phyloP scores from a whole-genome alignment of 2,113 vertebrate species.

The Scortum barcoo region DNA sequence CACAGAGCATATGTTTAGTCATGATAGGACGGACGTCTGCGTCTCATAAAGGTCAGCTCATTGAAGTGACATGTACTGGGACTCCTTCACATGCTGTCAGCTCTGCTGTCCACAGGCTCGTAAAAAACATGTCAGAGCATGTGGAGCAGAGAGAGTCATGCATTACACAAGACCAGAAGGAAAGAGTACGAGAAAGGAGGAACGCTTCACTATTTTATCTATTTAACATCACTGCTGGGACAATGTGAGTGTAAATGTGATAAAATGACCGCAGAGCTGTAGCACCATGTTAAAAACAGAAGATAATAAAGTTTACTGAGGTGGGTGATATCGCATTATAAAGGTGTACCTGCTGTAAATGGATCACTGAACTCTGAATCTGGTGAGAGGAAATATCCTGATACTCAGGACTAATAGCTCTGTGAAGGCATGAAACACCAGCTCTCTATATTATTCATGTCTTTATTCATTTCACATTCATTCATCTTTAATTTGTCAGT shows the following conservation, averaged over 20 bases:
- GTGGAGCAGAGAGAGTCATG: neutral
- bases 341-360: too few relatives aligned
- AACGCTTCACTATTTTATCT: neutral
- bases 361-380: too few relatives aligned
- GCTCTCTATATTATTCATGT: neutral
- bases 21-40: neutral
- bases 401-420: too few relatives aligned
- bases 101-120: neutral
- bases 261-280: too few relatives aligned
- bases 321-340: too few relatives aligned
- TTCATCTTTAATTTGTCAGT: neutral
- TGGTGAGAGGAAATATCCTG: too few relatives aligned
- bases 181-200: neutral
- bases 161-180: neutral
- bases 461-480: neutral
- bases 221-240: neutral
- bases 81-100: slow-evolving; percentile 39
- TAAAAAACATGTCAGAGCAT: neutral
- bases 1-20: slow-evolving; percentile 12
- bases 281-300: too few relatives aligned
- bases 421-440: neutral
- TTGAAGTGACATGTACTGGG: slow-evolving; percentile 20
- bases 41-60: slow-evolving; percentile 42
- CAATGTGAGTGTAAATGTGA: neutral
- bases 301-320: too few relatives aligned